phyloP scores from a whole-genome alignment of 2,797 vertebrate genomes.

The Acomys russatus region DNA sequence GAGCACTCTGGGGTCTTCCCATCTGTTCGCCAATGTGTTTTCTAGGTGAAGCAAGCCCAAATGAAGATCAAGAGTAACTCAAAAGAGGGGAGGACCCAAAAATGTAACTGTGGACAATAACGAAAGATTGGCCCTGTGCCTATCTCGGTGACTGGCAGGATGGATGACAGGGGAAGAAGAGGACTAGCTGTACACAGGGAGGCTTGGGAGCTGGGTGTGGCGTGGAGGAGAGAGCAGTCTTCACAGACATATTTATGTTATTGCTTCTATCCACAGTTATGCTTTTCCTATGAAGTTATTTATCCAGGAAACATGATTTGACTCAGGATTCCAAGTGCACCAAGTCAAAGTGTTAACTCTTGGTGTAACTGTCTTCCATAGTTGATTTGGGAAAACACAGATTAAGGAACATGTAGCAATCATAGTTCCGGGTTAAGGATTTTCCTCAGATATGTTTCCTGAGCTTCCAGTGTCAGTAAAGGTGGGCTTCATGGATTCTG shows the following conservation, averaged over 20 bases:
- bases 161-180: not conserved
- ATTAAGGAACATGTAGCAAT: not conserved
- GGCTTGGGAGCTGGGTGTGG: not conserved
- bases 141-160: not conserved
- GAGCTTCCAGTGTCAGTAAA: constrained; percentile 47
- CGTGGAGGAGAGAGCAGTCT: not conserved
- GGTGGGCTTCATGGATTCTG: not conserved
- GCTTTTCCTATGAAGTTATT: not conserved
- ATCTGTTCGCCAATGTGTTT: not conserved
- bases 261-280: constrained; percentile 2
- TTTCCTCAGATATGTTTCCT: not conserved
- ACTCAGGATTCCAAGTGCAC: not conserved
- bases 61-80: not conserved
- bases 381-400: not conserved
- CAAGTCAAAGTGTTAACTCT: constrained; percentile 48
- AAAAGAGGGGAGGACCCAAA: constrained; percentile 30
- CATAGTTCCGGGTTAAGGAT: not conserved
- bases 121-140: not conserved
- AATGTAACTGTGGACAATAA: not conserved
- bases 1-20: not conserved
- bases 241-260: not conserved
- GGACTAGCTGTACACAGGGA: not conserved
- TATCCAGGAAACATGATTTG: not conserved
- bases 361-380: not conserved
- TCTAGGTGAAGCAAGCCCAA: constrained; percentile 7